These are phyloP conservation scores for Neosilurus hyrtlii DNA, from an alignment of 2,797 vertebrate genomes.

Conservation along the genomic window DNA sequence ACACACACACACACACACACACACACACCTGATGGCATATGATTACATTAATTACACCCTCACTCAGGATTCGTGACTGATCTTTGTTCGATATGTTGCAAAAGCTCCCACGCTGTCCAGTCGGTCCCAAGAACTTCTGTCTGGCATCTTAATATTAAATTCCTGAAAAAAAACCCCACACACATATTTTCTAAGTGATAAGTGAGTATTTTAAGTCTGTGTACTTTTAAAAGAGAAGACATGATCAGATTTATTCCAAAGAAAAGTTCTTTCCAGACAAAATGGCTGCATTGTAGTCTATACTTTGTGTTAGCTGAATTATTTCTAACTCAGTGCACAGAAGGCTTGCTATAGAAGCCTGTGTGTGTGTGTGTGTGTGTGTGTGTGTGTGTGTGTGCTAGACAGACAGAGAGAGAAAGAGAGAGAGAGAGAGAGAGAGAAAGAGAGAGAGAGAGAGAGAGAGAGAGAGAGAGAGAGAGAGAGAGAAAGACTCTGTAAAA, in stretches of 20 bases:
- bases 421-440: too few relatives aligned
- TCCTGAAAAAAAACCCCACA: background rate
- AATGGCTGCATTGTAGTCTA: background rate
- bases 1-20: background rate
- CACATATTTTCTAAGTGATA: background rate
- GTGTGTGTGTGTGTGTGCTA: constrained; percentile 1
- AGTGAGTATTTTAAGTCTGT: background rate
- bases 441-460: too few relatives aligned
- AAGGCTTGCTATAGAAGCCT: background rate
- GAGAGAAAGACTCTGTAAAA: background rate
- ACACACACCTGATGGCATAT: background rate
- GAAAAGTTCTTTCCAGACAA: background rate
- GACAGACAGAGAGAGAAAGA: too few relatives aligned
- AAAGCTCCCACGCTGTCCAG: background rate
- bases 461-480: background rate
- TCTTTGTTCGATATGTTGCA: background rate
- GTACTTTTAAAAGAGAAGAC: background rate
- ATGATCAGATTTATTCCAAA: background rate
- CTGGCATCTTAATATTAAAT: background rate
- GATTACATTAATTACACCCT: background rate
- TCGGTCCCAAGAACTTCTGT: background rate
- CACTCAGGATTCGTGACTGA: background rate
- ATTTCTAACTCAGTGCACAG: constrained; percentile 7
- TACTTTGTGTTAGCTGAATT: background rate
- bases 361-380: constrained; percentile 1